phyloP scores from a whole-genome alignment of 2,888 invertebrate genomes.

The Rhorus exstirpatorius region DNA sequence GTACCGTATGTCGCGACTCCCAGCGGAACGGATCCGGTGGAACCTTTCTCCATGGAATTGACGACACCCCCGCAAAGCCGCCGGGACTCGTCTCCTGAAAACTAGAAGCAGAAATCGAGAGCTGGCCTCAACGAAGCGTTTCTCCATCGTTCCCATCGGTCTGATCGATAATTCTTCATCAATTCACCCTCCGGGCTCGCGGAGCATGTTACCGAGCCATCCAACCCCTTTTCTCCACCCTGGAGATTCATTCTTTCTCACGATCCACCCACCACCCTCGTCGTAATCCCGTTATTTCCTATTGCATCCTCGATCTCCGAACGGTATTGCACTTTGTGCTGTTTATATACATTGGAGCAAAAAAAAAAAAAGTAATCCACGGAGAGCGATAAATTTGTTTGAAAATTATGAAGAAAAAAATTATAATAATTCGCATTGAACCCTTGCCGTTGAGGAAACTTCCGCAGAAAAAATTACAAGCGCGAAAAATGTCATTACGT shows the following conservation, averaged over 20 bases:
- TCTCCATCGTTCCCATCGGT: not conserved
- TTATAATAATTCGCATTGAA: too few species aligned
- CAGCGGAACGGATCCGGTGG: constrained; percentile 78
- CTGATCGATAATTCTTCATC: constrained; percentile 63
- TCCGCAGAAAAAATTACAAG: too few species aligned
- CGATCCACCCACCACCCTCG: constrained; percentile 17
- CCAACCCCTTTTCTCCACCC: constrained; percentile 31
- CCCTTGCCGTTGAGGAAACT: too few species aligned
- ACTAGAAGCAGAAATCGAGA: constrained; percentile 85
- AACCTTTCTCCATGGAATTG: constrained; percentile 82
- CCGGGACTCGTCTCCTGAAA: constrained; percentile 91
- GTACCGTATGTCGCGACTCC: constrained; percentile 90
- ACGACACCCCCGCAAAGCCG: constrained; percentile 88
- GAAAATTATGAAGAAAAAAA: too few species aligned
- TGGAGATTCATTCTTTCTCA: constrained; percentile 54
- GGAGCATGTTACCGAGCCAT: constrained; percentile 38
- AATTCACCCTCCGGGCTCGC: constrained; percentile 37
- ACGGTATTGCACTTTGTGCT: constrained; percentile 28
- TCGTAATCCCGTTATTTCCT: constrained; percentile 10
- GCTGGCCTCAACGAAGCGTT: constrained; percentile 27
- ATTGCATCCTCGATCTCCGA: constrained; percentile 15
- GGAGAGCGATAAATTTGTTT: not conserved
- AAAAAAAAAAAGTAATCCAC: not conserved
- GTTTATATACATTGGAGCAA: constrained; percentile 7
- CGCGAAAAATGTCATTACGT: not conserved